phyloP scores from a whole-genome alignment of 2,888 invertebrate species.

The Pomacea canaliculata region DNA sequence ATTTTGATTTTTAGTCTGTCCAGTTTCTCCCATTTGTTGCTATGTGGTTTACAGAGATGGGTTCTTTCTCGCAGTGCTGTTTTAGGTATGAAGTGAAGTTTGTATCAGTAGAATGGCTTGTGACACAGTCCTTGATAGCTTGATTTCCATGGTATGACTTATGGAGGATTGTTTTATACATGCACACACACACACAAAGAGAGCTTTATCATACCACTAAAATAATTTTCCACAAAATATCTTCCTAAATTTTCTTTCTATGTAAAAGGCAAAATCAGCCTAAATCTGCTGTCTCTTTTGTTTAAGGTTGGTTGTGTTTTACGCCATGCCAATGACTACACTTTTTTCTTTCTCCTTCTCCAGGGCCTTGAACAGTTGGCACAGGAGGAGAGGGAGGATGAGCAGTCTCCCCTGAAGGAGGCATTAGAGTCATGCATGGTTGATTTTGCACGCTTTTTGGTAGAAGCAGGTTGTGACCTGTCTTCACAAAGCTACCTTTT shows the following conservation, averaged over 20 bases:
- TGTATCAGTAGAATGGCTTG: too few species aligned
- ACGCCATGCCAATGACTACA: not conserved
- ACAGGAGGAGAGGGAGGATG: constrained; percentile 5
- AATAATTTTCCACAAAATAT: not conserved
- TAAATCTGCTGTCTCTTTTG: not conserved
- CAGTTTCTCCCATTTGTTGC: not conserved
- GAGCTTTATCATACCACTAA: too few species aligned
- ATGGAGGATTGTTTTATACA: too few species aligned
- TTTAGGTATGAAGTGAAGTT: too few species aligned
- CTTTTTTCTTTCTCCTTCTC: not conserved
- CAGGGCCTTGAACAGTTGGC: not conserved
- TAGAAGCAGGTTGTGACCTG: constrained; percentile 22
- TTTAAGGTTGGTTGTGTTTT: not conserved
- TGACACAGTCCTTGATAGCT: too few species aligned
- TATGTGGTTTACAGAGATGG: not conserved
- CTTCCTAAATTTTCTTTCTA: not conserved
- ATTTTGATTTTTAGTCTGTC: too few species aligned
- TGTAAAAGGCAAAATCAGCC: not conserved
- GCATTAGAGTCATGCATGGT: constrained; percentile 33
- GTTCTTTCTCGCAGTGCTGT: not conserved
- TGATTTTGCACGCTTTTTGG: constrained; percentile 24
- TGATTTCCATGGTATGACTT: too few species aligned
- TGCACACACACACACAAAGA: too few species aligned
- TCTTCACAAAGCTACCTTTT: constrained; percentile 23
- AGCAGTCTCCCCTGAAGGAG: constrained; percentile 34